Evolutionary conservation across 1,140 invertebrate species (phyloP).

Genomic region (Notospermus geniculatus): DNA sequence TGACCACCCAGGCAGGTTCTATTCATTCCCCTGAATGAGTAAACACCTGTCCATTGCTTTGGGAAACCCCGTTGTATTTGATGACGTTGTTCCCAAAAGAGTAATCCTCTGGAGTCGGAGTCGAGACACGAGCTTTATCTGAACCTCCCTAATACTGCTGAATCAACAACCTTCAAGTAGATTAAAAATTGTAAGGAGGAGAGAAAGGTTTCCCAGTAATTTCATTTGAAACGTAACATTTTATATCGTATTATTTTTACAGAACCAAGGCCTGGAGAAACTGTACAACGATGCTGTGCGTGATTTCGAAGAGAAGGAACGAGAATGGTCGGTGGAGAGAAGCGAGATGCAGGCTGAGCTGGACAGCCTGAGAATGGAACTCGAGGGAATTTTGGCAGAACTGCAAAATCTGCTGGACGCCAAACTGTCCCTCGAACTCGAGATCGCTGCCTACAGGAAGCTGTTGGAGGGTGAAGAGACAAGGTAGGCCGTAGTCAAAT

Average conservation of each 20-base stretch:
- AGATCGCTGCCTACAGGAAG: constrained; percentile 54
- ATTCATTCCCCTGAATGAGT: too few relatives aligned
- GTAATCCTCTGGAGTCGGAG: too few relatives aligned
- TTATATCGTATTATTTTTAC: too few relatives aligned
- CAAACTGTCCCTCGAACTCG: constrained; percentile 53
- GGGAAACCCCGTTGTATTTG: too few relatives aligned
- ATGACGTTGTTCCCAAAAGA: too few relatives aligned
- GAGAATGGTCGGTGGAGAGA: constrained; percentile 35
- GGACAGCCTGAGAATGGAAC: constrained; percentile 45
- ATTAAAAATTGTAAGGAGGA: too few relatives aligned
- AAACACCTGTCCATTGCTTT: too few relatives aligned
- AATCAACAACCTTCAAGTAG: too few relatives aligned
- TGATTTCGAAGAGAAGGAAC: constrained; percentile 56
- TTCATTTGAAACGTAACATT: too few relatives aligned
- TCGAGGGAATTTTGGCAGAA: constrained; percentile 54
- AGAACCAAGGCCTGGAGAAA: constrained; percentile 59
- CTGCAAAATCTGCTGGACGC: constrained; percentile 55
- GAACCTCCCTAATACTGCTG: too few relatives aligned
- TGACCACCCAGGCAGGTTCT: too few relatives aligned
- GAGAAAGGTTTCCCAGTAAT: neutral
- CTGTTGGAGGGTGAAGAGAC: constrained; percentile 51
- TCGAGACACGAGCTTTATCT: too few relatives aligned
- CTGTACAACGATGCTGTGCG: constrained; percentile 55
- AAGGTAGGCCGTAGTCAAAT: constrained; percentile 26
- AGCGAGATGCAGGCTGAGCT: constrained; percentile 35